Percentiles rank a stretch among this genome's conserved stretches.
phyloP scores from a whole-genome alignment of 2,888 invertebrate genomes.

The Spilosoma lubricipeda region DNA sequence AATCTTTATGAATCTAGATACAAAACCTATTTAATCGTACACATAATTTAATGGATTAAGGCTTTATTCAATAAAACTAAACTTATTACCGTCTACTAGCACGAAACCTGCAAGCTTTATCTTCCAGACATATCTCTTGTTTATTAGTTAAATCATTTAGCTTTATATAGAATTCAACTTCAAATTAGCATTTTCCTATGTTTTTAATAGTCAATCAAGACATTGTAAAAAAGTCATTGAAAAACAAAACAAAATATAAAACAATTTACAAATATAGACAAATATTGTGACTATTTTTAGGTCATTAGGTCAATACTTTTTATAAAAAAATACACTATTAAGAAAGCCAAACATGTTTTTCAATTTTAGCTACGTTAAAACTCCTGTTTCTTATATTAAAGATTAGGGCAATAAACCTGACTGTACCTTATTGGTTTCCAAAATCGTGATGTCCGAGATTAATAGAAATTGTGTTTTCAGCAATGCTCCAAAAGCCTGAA shows the following conservation, averaged over 20 bases:
- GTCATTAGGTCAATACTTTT: neutral
- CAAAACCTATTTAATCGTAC: neutral
- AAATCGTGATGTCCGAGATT: slow-evolving; percentile 27
- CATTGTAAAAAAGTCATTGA: neutral
- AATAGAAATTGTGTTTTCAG: slow-evolving; percentile 69
- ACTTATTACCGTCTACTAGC: no score
- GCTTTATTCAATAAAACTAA: neutral
- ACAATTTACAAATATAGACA: no score
- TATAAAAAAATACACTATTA: neutral
- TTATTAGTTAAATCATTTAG: neutral
- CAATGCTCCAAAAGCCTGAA: slow-evolving; percentile 85
- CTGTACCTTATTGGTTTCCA: neutral
- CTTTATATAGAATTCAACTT: neutral
- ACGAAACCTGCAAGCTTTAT: neutral
- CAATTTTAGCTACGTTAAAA: neutral
- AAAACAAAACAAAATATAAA: neutral
- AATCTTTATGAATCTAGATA: neutral
- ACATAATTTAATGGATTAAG: neutral
- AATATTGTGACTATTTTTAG: neutral
- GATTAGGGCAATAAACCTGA: neutral
- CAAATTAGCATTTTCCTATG: neutral
- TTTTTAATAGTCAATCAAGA: neutral
- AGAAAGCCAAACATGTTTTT: neutral
- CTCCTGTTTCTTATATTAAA: neutral
- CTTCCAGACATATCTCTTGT: neutral